Conservation (phyloP, 2,797 vertebrate genomes). For the Rhadinocentrus ornatus region DNA sequence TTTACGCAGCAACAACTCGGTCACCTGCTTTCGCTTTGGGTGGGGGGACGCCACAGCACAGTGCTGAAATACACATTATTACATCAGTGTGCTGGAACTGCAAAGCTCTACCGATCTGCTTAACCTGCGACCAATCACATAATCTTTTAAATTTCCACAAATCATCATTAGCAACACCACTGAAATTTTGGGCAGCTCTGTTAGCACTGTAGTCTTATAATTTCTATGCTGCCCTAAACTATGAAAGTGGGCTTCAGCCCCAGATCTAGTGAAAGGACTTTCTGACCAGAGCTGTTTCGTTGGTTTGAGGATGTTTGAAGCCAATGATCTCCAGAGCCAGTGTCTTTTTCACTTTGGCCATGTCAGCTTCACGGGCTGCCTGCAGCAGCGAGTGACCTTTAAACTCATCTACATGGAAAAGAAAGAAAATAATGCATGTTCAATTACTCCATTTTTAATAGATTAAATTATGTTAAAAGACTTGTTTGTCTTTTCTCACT, state of each 20-base stretch:
- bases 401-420: conserved; percentile 89
- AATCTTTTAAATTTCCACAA: neutral
- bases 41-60: conserved; percentile 95
- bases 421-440: conserved; percentile 6
- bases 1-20: conserved; percentile 94
- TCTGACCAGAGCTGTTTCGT: conserved; percentile 95
- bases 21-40: conserved; percentile 96
- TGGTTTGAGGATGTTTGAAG: conserved; percentile 98
- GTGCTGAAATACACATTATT: conserved; percentile 81
- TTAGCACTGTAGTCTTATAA: neutral
- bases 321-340: conserved; percentile 97
- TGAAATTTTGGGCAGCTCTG: neutral
- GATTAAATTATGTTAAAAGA: neutral
- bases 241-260: neutral
- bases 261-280: conserved; percentile 12
- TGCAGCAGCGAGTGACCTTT: conserved; percentile 98
- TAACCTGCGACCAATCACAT: neutral
- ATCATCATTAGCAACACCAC: neutral
- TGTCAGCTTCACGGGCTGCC: conserved; percentile 96
- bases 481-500: neutral
- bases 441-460: neutral
- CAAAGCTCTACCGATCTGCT: neutral
- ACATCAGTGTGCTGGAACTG: neutral
- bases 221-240: neutral
- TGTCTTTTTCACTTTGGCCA: conserved; percentile 97